Evolutionary conservation across 2,797 vertebrate genomes (phyloP).

Genomic region (Eospalax fontanierii): DNA sequence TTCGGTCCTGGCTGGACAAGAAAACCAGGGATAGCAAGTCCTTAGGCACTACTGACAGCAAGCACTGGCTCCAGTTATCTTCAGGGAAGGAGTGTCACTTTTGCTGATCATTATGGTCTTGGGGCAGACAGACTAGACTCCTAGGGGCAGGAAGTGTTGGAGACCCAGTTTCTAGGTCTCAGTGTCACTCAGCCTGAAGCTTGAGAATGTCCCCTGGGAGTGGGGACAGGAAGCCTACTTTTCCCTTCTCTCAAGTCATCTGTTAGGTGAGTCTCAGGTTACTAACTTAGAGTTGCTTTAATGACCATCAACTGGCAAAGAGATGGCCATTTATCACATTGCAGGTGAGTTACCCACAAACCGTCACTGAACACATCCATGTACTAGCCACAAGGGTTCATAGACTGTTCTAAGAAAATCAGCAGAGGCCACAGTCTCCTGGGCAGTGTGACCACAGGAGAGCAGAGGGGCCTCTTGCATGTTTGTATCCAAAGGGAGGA

Average conservation of each 20-base stretch:
- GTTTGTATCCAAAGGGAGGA: neutral
- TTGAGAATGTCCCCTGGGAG: neutral
- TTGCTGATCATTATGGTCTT: neutral
- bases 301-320: neutral
- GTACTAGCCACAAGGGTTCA: neutral
- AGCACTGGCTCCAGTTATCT: fast-evolving
- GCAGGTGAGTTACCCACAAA: neutral
- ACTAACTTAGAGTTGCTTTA: neutral
- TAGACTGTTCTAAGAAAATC: neutral
- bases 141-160: neutral
- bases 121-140: neutral
- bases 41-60: neutral
- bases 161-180: neutral
- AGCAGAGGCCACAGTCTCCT: neutral
- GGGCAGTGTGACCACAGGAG: neutral
- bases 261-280: neutral
- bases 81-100: neutral
- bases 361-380: neutral
- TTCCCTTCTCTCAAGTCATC: neutral
- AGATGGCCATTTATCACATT: neutral
- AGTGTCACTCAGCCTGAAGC: neutral
- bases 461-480: neutral
- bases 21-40: neutral
- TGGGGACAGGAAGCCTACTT: neutral
- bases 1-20: neutral